These are phyloP conservation scores for Lathamus discolor DNA, from an alignment of 2,113 vertebrate genomes.

Conservation along the genomic window DNA sequence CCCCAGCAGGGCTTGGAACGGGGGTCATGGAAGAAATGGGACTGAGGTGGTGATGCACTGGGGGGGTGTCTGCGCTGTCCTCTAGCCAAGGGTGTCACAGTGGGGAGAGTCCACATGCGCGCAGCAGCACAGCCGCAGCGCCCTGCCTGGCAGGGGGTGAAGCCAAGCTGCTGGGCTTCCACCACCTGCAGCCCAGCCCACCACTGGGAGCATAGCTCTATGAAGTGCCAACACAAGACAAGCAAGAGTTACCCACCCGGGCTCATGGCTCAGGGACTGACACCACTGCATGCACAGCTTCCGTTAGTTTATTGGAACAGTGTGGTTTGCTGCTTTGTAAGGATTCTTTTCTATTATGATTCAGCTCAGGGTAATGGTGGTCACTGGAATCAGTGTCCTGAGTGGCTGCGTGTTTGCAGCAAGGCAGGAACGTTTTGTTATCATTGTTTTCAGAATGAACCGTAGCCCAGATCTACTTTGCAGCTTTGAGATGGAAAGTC, in stretches of 20 bases:
- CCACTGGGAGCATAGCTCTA: accelerated
- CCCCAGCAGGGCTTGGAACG: not conserved
- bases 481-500: not conserved
- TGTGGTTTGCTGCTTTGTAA: not conserved
- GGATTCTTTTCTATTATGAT: not conserved
- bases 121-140: accelerated
- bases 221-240: accelerated
- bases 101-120: not conserved
- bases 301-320: not conserved
- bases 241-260: not conserved
- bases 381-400: not conserved
- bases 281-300: accelerated
- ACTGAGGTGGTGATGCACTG: not conserved
- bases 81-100: accelerated
- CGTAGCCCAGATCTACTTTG: not conserved
- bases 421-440: not conserved
- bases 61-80: not conserved
- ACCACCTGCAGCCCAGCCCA: accelerated
- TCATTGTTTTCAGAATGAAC: not conserved
- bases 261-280: not conserved
- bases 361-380: not conserved
- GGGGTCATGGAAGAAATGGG: not conserved
- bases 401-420: not conserved
- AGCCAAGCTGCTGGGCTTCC: not conserved
- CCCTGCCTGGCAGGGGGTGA: not conserved